Percentiles rank a stretch among this genome's conserved stretches.
Conservation (phyloP, 2,888 invertebrate genomes). For the Pristionchus arcanus region DNA sequence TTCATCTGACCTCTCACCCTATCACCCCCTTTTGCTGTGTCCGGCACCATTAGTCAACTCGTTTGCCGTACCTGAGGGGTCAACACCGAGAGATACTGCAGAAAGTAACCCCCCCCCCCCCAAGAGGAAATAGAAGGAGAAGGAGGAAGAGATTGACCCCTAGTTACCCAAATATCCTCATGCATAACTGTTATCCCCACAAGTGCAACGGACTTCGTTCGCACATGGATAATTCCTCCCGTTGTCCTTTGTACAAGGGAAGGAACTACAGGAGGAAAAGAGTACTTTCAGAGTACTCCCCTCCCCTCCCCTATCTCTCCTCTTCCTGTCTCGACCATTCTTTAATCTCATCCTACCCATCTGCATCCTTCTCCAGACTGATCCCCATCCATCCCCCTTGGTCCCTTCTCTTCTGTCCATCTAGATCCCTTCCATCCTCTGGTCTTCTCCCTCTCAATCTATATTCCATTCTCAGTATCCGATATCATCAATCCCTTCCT, state of each 20-base stretch:
- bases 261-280: constrained; percentile 29
- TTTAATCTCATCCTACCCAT: not conserved
- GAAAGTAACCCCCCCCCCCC: not conserved
- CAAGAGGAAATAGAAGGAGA: not conserved
- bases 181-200: constrained; percentile 9
- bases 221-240: constrained; percentile 34
- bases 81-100: constrained; percentile 5
- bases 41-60: constrained; percentile 40
- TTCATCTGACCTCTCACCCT: constrained; percentile 42
- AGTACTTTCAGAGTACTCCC: constrained; percentile 8
- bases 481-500: not conserved
- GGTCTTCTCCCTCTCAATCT: constrained; percentile 14
- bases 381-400: constrained; percentile 5
- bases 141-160: not conserved
- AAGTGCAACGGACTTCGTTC: constrained; percentile 15
- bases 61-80: not conserved
- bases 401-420: not conserved
- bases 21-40: constrained; percentile 2
- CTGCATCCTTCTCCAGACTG: constrained; percentile 12
- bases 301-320: not conserved
- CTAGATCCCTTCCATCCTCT: not conserved
- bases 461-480: not conserved
- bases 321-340: not conserved
- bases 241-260: constrained; percentile 24
- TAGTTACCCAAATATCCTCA: not conserved